These are phyloP conservation scores for Oreonectes daqikongensis DNA, from an alignment of 2,797 vertebrate species.

Conservation along the genomic window DNA sequence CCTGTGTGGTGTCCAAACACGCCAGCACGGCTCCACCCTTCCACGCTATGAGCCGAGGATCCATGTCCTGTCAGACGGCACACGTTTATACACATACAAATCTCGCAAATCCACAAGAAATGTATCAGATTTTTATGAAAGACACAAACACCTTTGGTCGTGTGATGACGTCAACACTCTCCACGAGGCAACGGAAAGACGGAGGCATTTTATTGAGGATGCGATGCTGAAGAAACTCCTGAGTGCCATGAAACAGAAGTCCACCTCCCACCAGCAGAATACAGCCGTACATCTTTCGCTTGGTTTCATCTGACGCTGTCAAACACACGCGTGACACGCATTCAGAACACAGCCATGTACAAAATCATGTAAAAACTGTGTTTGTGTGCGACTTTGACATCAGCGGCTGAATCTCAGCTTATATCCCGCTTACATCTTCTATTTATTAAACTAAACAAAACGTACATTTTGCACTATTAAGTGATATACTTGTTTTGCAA, in stretches of 20 bases:
- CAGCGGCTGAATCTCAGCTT: too few species aligned
- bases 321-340: neutral
- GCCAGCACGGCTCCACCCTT: slow-evolving; percentile 95
- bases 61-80: slow-evolving; percentile 84
- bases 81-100: neutral
- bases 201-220: slow-evolving; percentile 99
- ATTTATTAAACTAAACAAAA: too few species aligned
- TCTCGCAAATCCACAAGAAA: neutral
- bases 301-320: slow-evolving; percentile 94
- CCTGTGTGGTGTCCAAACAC: slow-evolving; percentile 95
- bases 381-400: too few species aligned
- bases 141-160: slow-evolving; percentile 86
- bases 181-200: slow-evolving; percentile 93
- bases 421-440: too few species aligned
- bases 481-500: too few species aligned
- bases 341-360: neutral
- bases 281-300: slow-evolving; percentile 98
- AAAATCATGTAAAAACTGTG: neutral
- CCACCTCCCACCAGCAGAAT: slow-evolving; percentile 96
- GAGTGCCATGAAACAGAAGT: slow-evolving; percentile 92
- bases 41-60: slow-evolving; percentile 92
- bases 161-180: slow-evolving; percentile 96
- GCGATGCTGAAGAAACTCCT: slow-evolving; percentile 95
- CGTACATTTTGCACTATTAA: too few species aligned
- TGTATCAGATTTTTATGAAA: neutral